These are phyloP conservation scores for Porites lobata DNA, from an alignment of 92 coral and sea anemone genomes.

Conservation along the genomic window DNA sequence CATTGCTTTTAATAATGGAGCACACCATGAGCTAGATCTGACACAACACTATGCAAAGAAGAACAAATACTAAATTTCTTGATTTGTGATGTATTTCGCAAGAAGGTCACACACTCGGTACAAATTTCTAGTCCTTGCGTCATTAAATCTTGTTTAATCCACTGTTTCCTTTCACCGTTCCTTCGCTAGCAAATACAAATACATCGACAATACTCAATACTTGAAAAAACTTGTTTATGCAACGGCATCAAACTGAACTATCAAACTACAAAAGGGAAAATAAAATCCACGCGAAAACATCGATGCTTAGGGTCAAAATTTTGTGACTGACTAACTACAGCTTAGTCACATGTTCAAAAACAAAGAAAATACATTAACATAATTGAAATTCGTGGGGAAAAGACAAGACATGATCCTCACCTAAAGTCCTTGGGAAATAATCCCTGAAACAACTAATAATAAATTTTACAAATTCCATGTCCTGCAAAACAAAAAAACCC, in stretches of 20 bases:
- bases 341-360: no score
- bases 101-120: no score
- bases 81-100: no score
- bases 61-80: no score
- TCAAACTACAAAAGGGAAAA: background rate
- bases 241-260: background rate
- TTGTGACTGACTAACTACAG: background rate
- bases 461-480: constrained; percentile 86
- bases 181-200: background rate
- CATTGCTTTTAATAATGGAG: no score
- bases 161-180: background rate
- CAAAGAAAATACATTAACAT: background rate
- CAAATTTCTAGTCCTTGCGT: no score
- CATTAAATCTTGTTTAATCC: no score
- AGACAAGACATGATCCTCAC: constrained; percentile 31
- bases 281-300: no score
- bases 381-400: background rate
- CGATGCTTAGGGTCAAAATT: background rate
- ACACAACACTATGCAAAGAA: no score
- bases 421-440: constrained; percentile 86
- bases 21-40: no score
- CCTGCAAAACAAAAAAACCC: constrained; percentile 60
- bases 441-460: constrained; percentile 81
- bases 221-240: no score
- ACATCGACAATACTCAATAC: no score